These are phyloP conservation scores for Thera britannica DNA, from an alignment of 2,888 invertebrate genomes.

Conservation along the genomic window DNA sequence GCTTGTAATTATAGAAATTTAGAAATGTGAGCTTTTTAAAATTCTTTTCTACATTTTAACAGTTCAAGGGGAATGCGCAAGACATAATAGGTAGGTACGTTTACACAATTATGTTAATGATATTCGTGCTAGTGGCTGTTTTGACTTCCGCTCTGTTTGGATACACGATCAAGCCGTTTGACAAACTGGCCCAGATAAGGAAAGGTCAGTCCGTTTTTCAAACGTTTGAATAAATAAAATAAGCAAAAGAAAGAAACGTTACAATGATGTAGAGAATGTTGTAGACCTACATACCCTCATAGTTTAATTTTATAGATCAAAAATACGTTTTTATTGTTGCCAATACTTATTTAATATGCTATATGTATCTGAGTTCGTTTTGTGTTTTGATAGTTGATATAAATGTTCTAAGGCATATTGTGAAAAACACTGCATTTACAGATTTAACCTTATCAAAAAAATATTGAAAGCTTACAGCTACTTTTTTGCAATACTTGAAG, in stretches of 20 bases:
- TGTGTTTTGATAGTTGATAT: too few relatives aligned
- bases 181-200: slow-evolving; percentile 28
- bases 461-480: too few relatives aligned
- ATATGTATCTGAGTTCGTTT: too few relatives aligned
- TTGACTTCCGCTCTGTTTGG: slow-evolving; percentile 36
- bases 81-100: slow-evolving; percentile 21
- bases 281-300: too few relatives aligned
- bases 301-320: too few relatives aligned
- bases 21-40: slow-evolving; percentile 31
- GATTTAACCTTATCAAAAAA: too few relatives aligned
- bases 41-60: slow-evolving; percentile 32
- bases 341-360: too few relatives aligned
- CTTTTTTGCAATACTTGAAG: too few relatives aligned
- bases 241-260: background rate
- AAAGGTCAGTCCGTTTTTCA: slow-evolving; percentile 25
- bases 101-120: slow-evolving; percentile 44
- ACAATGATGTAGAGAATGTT: too few relatives aligned
- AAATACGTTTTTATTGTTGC: too few relatives aligned
- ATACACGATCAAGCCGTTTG: slow-evolving; percentile 31
- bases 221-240: slow-evolving; percentile 3
- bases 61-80: slow-evolving; percentile 43
- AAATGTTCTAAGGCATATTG: too few relatives aligned
- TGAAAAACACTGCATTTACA: too few relatives aligned
- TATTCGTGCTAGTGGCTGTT: slow-evolving; percentile 38
- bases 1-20: slow-evolving; percentile 25